Base-by-base conservation (phyloP, 1,140 invertebrate species). In the Colletes latitarsis region DNA sequence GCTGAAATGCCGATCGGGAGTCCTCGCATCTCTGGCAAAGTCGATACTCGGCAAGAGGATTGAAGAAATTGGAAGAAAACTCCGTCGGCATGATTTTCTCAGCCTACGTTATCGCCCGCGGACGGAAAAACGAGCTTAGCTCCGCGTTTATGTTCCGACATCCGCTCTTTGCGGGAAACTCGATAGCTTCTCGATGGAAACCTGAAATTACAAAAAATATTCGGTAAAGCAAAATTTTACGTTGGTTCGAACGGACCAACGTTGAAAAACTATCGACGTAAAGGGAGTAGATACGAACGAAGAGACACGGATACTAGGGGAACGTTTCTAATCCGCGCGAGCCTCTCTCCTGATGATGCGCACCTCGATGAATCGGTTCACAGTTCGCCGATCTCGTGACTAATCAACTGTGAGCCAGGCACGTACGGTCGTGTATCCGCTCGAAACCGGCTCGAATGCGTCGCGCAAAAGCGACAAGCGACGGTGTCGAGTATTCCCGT, bases 291-390 rank as follows among this genome's bases (percentile, higher is more conserved):
- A 30, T 14, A 17, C 15, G 57, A 19, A 53, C 10, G 30, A 64
- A 15, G 8, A 58, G 43, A 46, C 14, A 73, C 12, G 4, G 17
- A 67, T 55, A n/a, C 1, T 5, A 5, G n/a, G 12, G 15, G 64
- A 62, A 60, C 66, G 73, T 84, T 77, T 57, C 55, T 78, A 75
- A 67, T 77, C 70, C 43, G 53, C 63, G 73, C 82, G 83, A 79
- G 80, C 76, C 74, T 73, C 67, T 70, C 83, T 81, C 73, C 68
- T 14, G 62, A 49, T 64, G 84, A 80, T 88, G 88, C 77, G 78
- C 89, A 88, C 88, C 85, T 90, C 88, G 89, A 82, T 90, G 88
- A 88, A 83, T 88, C 84, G 85, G 77, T 89, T 88, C 86, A 91
- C 89, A 82, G 85, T 88, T 90, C 88, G 83, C 84, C 88, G 89